Percentiles rank a stretch among this genome's conserved stretches.
Conservation (phyloP, 2,113 vertebrate genomes). For the Tupaia chinensis region DNA sequence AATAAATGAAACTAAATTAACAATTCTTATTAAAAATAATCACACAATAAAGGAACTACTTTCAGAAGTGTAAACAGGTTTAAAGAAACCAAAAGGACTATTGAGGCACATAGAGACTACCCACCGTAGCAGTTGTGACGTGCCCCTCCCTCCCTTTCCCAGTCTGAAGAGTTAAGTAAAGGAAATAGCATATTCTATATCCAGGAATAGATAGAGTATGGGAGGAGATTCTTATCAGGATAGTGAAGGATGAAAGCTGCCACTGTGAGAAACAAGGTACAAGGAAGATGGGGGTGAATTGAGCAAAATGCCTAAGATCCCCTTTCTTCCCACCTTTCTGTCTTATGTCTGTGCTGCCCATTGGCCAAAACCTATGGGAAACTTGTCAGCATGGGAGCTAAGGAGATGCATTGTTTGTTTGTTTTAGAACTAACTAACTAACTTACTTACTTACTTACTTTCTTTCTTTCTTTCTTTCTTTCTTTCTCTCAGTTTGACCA, state of each 20-base stretch:
- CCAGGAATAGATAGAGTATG: not conserved
- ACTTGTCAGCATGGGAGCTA: not conserved
- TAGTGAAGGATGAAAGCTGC: not conserved
- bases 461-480: too few relatives aligned
- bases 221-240: not conserved
- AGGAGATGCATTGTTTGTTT: not conserved
- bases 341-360: not conserved
- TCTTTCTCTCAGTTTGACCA: too few relatives aligned
- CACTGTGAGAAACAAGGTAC: not conserved
- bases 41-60: not conserved
- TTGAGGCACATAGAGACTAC: not conserved
- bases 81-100: not conserved
- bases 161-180: not conserved
- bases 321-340: not conserved
- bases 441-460: too few relatives aligned
- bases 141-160: not conserved
- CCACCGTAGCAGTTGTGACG: not conserved
- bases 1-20: too few relatives aligned
- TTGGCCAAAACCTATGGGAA: not conserved
- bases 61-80: not conserved
- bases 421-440: too few relatives aligned
- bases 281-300: not conserved
- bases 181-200: not conserved
- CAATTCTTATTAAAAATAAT: too few relatives aligned
- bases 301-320: not conserved